phyloP scores from a whole-genome alignment of 1,140 invertebrate species.

The Pseudomyrmex concolor region DNA sequence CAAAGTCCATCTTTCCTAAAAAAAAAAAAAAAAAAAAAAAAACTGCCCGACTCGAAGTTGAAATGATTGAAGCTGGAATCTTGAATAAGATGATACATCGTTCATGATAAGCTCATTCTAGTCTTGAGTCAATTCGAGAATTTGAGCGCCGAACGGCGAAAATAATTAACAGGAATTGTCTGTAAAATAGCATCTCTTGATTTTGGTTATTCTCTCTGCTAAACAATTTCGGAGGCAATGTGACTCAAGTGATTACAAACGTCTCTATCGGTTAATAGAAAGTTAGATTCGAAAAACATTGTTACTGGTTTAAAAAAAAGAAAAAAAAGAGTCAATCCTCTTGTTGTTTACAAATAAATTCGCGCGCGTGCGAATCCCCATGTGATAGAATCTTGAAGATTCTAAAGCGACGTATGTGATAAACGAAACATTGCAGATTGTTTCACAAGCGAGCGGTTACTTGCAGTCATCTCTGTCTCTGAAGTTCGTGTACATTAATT shows the following conservation, averaged over 20 bases:
- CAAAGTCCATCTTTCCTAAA: conserved; percentile 30
- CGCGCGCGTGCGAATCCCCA: conserved; percentile 25
- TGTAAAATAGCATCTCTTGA: conserved; percentile 30
- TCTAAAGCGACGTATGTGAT: conserved; percentile 49
- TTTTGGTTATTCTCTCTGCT: conserved; percentile 54
- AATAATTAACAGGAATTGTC: conserved; percentile 21
- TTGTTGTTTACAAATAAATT: conserved; percentile 19
- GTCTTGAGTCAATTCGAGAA: conserved; percentile 29
- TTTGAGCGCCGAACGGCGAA: conserved; percentile 13
- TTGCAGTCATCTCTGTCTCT: conserved; percentile 51
- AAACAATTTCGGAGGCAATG: conserved; percentile 51
- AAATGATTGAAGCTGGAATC: conserved; percentile 11
- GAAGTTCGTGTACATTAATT: conserved; percentile 60
- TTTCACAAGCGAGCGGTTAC: conserved; percentile 51
- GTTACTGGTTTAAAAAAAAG: conserved; percentile 42
- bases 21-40: too few relatives aligned
- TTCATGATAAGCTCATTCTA: conserved; percentile 43
- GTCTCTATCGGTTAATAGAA: conserved; percentile 41
- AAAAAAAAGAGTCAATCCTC: conserved; percentile 19
- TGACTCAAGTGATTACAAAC: conserved; percentile 56
- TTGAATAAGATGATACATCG: conserved; percentile 24
- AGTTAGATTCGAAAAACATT: conserved; percentile 51
- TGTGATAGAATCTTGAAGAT: conserved; percentile 51
- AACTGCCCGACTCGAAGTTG: neutral
- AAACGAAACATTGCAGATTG: conserved; percentile 45